These are phyloP conservation scores for Thryonomys swinderianus DNA, from an alignment of 2,113 vertebrate species.

Conservation along the genomic window DNA sequence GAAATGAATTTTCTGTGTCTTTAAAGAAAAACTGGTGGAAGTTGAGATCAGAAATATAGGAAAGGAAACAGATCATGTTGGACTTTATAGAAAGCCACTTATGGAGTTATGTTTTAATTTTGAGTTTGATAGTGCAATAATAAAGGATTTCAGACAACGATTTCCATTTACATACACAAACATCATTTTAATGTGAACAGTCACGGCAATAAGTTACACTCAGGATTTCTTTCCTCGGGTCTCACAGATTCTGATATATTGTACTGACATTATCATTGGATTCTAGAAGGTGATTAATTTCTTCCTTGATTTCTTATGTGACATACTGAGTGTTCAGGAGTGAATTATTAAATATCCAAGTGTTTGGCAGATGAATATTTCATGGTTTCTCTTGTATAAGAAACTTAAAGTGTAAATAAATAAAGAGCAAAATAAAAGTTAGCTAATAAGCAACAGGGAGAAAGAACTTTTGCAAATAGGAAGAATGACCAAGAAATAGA, in stretches of 20 bases:
- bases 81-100: neutral
- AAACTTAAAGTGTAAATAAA: neutral
- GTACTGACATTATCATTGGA: neutral
- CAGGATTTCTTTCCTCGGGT: neutral
- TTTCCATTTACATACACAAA: neutral
- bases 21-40: neutral
- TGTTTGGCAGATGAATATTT: neutral
- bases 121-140: neutral
- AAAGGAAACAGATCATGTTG: neutral
- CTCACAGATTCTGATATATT: neutral
- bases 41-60: neutral
- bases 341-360: neutral
- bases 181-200: neutral
- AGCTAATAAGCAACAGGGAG: neutral
- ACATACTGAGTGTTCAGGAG: neutral
- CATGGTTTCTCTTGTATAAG: neutral
- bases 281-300: neutral
- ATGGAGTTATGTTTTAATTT: neutral
- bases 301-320: neutral
- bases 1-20: neutral
- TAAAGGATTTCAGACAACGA: neutral
- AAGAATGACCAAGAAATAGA: neutral
- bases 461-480: neutral
- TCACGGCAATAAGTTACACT: neutral
- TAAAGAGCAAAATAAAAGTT: neutral